Base-by-base conservation (phyloP, 2,888 invertebrate genomes). In the Blastobasis adustella region DNA sequence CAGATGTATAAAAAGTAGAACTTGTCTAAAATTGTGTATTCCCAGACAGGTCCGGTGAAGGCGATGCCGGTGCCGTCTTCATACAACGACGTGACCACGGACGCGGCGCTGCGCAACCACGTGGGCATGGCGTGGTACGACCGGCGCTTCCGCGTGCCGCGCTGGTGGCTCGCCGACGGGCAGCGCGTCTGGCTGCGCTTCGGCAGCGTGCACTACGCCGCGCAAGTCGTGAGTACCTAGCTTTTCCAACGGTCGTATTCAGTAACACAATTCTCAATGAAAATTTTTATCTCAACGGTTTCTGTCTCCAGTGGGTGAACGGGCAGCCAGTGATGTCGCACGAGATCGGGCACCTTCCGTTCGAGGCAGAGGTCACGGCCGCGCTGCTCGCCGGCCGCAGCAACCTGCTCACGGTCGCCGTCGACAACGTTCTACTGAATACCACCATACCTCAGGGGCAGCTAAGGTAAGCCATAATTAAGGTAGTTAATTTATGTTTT, bases 71-170 rank as follows among this genome's bases (percentile, higher is more conserved):
- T 99, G 10, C 98, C 98, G 0, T 93, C 97, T 0, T 98, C 98
- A 54, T 99, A 95, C 89, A 98, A 98, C 74, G 99, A 99, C 76
- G 91, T 99, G 9, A 96, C 96, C 0, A 93, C 95, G 50, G 94
- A 96, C 50, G 90, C 87, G 37, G 82, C 89, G 0, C 76, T 98
- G 4, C 88, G 98, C 9, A 98, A 98, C 81, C 97, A 98, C 83
- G 94, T 98, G 4, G 99, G 99, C 2, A 92, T 97, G 68, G 98
- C 96, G 9, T 99, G 99, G 99, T 99, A 99, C 77, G 96, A 97
- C 73, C 89, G 94, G n/a, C 91, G 91, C 9, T 98, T 98, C 82
- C 95, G 92, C 78, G 92, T 95, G n/a, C 95, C 97, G 0, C 75
- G 86, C 36, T 90, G 92, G 54, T 98, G 97, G 97, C 72, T 79